These are phyloP conservation scores for Semnornis frantzii DNA, from an alignment of 2,113 vertebrate genomes.

Conservation along the genomic window DNA sequence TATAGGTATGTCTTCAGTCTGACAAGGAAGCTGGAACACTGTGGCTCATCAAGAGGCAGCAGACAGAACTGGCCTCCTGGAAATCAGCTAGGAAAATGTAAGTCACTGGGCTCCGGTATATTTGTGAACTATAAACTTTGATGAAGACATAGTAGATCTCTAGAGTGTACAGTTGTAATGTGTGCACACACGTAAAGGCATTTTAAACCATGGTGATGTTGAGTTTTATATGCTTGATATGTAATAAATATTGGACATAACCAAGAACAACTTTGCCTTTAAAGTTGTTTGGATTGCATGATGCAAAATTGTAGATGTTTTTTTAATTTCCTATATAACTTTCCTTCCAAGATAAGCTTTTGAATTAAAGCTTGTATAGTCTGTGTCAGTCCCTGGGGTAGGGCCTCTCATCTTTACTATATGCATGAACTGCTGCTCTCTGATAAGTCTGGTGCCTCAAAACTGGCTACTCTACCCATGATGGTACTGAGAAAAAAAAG, in stretches of 20 bases:
- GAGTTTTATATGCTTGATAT: conserved; percentile 62
- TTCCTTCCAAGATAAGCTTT: conserved; percentile 15
- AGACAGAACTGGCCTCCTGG: conserved; percentile 35
- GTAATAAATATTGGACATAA: conserved; percentile 54
- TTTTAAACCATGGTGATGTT: conserved; percentile 51
- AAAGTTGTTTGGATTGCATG: conserved; percentile 9
- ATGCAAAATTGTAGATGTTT: not conserved
- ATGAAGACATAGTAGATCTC: conserved; percentile 47
- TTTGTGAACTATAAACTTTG: conserved; percentile 57
- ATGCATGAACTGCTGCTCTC: not conserved
- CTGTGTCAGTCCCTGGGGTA: not conserved
- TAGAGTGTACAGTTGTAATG: conserved; percentile 8
- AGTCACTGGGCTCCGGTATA: conserved; percentile 47
- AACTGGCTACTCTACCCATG: not conserved
- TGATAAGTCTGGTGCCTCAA: fast-evolving
- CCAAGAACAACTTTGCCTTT: conserved; percentile 67
- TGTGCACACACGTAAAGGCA: conserved; percentile 1
- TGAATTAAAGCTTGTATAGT: not conserved
- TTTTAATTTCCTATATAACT: not conserved
- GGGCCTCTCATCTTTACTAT: not conserved
- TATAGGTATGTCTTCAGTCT: not conserved
- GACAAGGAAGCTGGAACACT: conserved; percentile 12
- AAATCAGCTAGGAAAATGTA: conserved; percentile 63
- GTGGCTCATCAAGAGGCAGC: not conserved
- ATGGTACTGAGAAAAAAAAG: not conserved